These are phyloP conservation scores for Myotis pilosus DNA, from an alignment of 2,797 vertebrate species.

Conservation along the genomic window DNA sequence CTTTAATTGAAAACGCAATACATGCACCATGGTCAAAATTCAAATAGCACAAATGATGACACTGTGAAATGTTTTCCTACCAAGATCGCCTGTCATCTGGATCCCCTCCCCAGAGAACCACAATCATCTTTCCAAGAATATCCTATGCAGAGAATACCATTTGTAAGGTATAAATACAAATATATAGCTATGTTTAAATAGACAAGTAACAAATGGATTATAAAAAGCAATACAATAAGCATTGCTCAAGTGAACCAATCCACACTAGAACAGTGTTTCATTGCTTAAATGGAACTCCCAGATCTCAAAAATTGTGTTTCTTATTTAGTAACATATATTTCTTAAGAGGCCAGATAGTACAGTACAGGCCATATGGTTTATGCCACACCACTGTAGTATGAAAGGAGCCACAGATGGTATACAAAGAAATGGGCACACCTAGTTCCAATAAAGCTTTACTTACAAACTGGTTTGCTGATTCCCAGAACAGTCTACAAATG, in stretches of 20 bases:
- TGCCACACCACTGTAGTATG: background rate
- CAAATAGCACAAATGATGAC: background rate
- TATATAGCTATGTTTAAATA: background rate
- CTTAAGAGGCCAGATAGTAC: background rate
- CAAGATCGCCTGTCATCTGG: background rate
- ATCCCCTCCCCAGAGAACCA: background rate
- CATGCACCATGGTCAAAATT: background rate
- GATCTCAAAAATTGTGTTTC: constrained; percentile 12
- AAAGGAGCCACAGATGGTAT: background rate
- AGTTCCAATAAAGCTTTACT: background rate
- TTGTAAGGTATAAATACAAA: background rate
- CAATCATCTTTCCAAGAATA: background rate
- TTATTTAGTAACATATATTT: background rate
- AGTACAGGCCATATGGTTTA: background rate
- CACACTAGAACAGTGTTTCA: background rate
- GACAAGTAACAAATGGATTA: background rate
- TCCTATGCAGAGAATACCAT: background rate
- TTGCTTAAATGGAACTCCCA: background rate
- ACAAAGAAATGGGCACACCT: background rate
- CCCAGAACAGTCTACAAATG: background rate
- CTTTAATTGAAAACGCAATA: background rate
- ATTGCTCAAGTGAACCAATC: background rate
- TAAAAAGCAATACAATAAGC: background rate
- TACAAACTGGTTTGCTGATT: background rate
- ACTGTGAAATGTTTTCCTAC: background rate